Base-by-base conservation (phyloP, 1,140 invertebrate genomes). In the Sycophila sp. region DNA sequence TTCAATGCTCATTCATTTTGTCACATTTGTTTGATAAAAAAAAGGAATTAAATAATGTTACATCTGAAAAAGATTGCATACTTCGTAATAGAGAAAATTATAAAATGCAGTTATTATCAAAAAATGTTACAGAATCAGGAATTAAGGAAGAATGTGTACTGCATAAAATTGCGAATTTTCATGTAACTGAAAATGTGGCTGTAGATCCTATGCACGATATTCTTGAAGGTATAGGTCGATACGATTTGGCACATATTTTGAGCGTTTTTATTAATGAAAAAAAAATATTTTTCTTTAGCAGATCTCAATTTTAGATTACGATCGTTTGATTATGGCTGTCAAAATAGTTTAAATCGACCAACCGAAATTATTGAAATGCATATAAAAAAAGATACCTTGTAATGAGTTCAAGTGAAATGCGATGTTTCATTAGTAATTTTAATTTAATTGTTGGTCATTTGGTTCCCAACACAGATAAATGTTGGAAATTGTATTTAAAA, bases 1-100 rank as follows among this genome's bases (percentile, higher is more conserved):
- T 77, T 75, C 19, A 51, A 1, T 56, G 32, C 71, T 36, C 67
- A 73, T 32, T 22, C 32, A 13, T 58, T 62, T 24, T 76, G 74
- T 17, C 56, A 70, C 15, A 65, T 69, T 69, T 75, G 72, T 40
- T 42, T 73, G 19, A 68, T 49, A 17, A 26, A 2, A n/a, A 10
- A 28, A 28, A n/a, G 19, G 15, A 60, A 6, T 26, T 24, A 26
- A 24, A 60, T 60, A 42, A 22, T 26, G 13, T 60, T 5, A 42
- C 42, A 26, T 13, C 15, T 24, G 38, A 60, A 38, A 42, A 42
- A 30, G 38, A 49, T 0, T 63, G 60, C 22, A 47, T 19, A 30
- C 24, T 65, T 2, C 28, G 63, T 1, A 65, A 17, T 2, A 24
- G 13, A 26, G 17, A 65, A 15, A 53, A 53, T 19, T 65, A 65